phyloP scores from a whole-genome alignment of 2,888 invertebrate genomes.

The Agrotis exclamationis region DNA sequence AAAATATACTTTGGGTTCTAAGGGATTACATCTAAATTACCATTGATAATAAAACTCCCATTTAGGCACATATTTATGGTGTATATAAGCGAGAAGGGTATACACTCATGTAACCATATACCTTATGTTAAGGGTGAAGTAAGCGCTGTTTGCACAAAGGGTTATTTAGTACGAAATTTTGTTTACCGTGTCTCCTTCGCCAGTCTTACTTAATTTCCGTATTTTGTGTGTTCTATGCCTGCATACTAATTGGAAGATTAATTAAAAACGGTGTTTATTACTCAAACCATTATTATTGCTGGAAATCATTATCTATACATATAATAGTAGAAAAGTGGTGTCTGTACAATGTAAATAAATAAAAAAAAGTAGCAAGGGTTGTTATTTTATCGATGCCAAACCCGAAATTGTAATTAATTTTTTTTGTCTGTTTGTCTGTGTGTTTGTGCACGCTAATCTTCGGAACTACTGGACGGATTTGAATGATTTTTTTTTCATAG shows the following conservation, averaged over 20 bases:
- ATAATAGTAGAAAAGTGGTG: too few species aligned
- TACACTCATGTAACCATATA: slow-evolving; percentile 19
- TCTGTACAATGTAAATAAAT: too few species aligned
- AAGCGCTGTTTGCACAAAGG: slow-evolving; percentile 25
- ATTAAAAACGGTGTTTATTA: not conserved
- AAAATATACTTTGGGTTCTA: not conserved
- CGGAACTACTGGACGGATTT: too few species aligned
- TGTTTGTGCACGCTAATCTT: too few species aligned
- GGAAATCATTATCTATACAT: too few species aligned
- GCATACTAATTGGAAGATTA: not conserved
- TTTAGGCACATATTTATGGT: not conserved
- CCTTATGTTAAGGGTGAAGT: slow-evolving; percentile 5
- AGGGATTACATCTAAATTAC: not conserved
- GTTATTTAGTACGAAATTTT: slow-evolving; percentile 22
- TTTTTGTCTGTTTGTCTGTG: too few species aligned
- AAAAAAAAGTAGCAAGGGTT: too few species aligned
- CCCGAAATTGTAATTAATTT: too few species aligned
- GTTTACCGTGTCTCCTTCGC: slow-evolving; percentile 8
- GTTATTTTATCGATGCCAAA: too few species aligned
- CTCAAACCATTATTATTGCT: too few species aligned
- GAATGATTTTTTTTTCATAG: too few species aligned
- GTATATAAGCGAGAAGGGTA: not conserved
- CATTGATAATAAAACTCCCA: not conserved
- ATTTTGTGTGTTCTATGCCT: not conserved
- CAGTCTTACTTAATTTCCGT: slow-evolving; percentile 4